Evolutionary conservation across 2,888 invertebrate genomes (phyloP).

Genomic region (Galeopsomyia nigrocyanea): DNA sequence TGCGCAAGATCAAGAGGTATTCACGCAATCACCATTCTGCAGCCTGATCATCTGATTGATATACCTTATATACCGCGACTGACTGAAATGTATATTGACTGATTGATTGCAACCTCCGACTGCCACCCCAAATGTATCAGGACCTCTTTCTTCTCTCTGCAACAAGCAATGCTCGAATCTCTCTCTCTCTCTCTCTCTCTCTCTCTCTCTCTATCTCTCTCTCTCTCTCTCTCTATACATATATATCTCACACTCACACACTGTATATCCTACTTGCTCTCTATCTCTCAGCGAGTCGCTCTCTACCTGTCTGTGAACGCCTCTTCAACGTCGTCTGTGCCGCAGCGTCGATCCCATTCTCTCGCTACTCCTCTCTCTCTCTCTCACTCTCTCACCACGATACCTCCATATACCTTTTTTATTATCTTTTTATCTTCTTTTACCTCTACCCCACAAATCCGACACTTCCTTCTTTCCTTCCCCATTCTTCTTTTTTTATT

Average conservation of each 20-base stretch:
- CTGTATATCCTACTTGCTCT: slow-evolving; percentile 3
- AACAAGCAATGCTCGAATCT: not conserved
- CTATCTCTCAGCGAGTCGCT: slow-evolving; percentile 26
- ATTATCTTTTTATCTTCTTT: not conserved
- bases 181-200: no score
- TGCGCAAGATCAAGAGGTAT: slow-evolving; percentile 92
- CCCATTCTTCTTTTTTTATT: slow-evolving; percentile 13
- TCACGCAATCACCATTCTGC: slow-evolving; percentile 14
- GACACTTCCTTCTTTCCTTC: slow-evolving; percentile 21
- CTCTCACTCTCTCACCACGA: slow-evolving; percentile 29
- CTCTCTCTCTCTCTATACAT: slow-evolving; percentile 5
- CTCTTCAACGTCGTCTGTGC: not conserved
- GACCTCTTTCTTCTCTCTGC: slow-evolving; percentile 4
- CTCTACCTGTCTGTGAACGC: slow-evolving; percentile 5
- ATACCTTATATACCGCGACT: no score
- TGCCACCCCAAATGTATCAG: not conserved
- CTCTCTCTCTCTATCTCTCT: no score
- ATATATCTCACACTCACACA: not conserved
- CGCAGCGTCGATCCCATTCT: not conserved
- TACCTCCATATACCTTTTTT: not conserved
- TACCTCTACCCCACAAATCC: not conserved
- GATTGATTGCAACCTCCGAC: not conserved
- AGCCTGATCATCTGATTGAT: no score
- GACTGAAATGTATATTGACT: no score
- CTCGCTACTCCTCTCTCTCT: slow-evolving; percentile 12